Evolutionary conservation across 1,140 invertebrate genomes (phyloP).

Genomic region (Heliconius hewitsoni): DNA sequence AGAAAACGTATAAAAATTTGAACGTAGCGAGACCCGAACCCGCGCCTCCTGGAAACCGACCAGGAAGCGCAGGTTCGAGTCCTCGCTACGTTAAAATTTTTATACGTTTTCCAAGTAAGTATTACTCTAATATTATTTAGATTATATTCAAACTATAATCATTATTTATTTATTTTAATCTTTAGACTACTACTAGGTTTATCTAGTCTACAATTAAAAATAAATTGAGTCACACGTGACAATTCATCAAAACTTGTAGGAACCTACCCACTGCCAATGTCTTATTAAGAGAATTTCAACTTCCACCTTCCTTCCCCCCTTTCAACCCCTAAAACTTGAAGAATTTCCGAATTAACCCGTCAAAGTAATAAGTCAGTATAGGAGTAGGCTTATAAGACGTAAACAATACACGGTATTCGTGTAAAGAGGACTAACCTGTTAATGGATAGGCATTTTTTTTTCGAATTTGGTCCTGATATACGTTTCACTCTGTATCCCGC

Average conservation of each 20-base stretch:
- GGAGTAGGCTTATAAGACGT: background rate
- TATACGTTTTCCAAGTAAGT: no score
- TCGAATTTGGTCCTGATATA: no score
- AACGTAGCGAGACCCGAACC: no score
- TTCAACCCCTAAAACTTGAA: background rate
- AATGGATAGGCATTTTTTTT: no score
- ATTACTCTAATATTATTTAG: no score
- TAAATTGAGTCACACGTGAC: background rate
- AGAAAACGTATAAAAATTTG: no score
- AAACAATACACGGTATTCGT: background rate
- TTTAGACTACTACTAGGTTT: background rate
- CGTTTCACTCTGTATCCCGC: no score
- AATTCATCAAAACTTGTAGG: slow-evolving; percentile 6
- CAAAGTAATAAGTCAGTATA: slow-evolving; percentile 16
- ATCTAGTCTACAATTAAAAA: background rate
- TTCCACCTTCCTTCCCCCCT: background rate
- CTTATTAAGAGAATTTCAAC: slow-evolving; percentile 10
- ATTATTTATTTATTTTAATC: no score
- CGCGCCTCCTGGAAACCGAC: no score
- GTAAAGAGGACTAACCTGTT: background rate
- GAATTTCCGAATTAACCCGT: slow-evolving; percentile 18
- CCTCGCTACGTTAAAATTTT: no score
- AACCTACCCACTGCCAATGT: background rate
- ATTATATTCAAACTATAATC: no score
- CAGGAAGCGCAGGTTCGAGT: no score